A percentile compares a stretch with the other conserved stretches of the same genome.
These are phyloP conservation scores for Tetranychus cinnabarinus DNA, from an alignment of 1,140 invertebrate species.

Conservation along the genomic window DNA sequence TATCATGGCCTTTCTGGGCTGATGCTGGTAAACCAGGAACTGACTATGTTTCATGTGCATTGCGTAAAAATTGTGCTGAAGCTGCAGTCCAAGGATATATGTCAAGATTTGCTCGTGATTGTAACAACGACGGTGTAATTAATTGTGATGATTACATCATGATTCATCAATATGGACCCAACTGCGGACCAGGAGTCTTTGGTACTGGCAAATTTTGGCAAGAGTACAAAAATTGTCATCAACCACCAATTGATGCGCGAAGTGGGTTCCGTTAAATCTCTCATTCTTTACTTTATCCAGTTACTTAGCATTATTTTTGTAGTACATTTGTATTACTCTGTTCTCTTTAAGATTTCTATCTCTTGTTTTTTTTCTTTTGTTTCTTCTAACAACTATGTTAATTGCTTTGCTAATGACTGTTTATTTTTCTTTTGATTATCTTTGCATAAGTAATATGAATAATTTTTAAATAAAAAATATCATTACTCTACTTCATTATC, in stretches of 20 bases:
- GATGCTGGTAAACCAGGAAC: not conserved
- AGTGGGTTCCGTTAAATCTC: not conserved
- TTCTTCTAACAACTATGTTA: too few relatives aligned
- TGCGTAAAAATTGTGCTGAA: conserved; percentile 44
- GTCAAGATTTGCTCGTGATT: conserved; percentile 49
- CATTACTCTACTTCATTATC: too few relatives aligned
- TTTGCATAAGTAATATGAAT: too few relatives aligned
- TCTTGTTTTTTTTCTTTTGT: too few relatives aligned
- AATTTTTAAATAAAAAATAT: too few relatives aligned
- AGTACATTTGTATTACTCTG: too few relatives aligned
- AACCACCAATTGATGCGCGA: not conserved
- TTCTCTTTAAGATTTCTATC: too few relatives aligned
- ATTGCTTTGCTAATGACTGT: too few relatives aligned
- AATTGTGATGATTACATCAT: conserved; percentile 23
- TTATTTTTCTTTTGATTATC: too few relatives aligned
- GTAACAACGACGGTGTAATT: conserved; percentile 27
- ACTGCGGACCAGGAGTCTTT: not conserved
- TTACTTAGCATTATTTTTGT: too few relatives aligned
- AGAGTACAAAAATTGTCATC: not conserved
- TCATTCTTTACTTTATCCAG: too few relatives aligned
- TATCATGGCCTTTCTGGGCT: conserved; percentile 4
- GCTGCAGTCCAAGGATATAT: conserved; percentile 47
- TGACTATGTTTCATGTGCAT: not conserved
- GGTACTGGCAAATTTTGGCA: not conserved
- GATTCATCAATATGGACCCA: conserved; percentile 32